Evolutionary conservation across 2,888 invertebrate species (phyloP), one percentile per base, ranked within the genome.

Genomic region (Gibbula magus): DNA sequence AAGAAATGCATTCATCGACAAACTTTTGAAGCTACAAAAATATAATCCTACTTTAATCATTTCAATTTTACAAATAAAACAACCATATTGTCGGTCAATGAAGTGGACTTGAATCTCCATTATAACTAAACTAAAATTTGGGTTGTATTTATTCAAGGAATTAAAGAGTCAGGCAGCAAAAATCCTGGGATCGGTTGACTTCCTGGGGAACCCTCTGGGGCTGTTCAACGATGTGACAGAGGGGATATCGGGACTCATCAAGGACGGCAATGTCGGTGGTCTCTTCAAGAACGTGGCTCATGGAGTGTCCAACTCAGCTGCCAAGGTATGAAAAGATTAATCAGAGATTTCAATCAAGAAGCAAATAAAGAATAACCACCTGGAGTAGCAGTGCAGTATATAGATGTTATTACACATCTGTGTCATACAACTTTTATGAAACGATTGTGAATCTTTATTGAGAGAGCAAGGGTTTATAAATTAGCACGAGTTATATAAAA

Each of bases 121-220:
- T n/a, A 8, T 25, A 18, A 56, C 8, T 25, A 8, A 56, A 20
- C 25, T 56, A 1, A n/a, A 10, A 3, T 25, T 52, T 52, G 18
- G 52, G 52, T 52, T 52, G n/a, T 10, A 56, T 25, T 1, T 56
- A 10, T 86, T 84, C 29, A 86, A 96, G 95, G 97, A 98, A 93
- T 93, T 99, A 75, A 96, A 96, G 91, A 97, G 98, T 95, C 99
- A 99, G 93, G 98, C 98, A 7, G 97, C 97, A 5, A 96, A 96
- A 86, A 99, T 99, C 90, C 94, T 99, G 79, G 99, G 98, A 3
- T 97, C 99, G 0, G 97, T 99, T 29, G 99, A 99, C 93, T 99
- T 99, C 93, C 95, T 99, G 75, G 99, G 99, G 54, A 99, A 99
- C 94, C 99, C 99, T 2, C 93, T 98, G 73, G 99, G 99, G 18